Conservation (phyloP, 2,113 vertebrate species). For the Motacilla tschutschensis region DNA sequence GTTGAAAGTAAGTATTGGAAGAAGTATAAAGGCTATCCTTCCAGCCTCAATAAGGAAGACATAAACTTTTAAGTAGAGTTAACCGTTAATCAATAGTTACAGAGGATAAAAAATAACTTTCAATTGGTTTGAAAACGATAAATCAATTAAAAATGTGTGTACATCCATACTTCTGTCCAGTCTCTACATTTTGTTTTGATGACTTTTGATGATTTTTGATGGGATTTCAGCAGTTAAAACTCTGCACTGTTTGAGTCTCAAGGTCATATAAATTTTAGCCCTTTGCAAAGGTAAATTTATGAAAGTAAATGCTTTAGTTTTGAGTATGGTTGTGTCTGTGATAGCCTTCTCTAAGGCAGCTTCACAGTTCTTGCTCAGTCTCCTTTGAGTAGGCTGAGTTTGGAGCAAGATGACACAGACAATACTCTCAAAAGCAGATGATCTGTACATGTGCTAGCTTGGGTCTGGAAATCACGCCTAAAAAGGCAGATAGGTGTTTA, state of each 20-base stretch:
- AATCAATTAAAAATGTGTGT: not conserved
- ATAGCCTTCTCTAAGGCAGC: not conserved
- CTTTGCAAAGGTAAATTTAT: not conserved
- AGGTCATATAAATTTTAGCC: not conserved
- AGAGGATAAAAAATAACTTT: not conserved
- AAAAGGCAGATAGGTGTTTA: not conserved
- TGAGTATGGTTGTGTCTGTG: not conserved
- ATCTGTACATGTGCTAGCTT: not conserved
- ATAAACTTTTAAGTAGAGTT: not conserved
- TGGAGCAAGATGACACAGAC: not conserved
- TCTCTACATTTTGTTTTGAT: not conserved
- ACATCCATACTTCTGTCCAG: rapidly evolving
- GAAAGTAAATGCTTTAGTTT: not conserved
- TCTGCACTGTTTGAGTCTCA: not conserved
- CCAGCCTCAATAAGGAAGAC: not conserved
- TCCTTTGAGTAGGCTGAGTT: not conserved
- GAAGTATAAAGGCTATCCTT: not conserved
- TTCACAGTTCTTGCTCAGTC: not conserved
- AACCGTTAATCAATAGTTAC: conserved; percentile 3
- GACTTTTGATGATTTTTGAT: not conserved
- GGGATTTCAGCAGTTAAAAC: not conserved
- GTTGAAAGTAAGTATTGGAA: not conserved
- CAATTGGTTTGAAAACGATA: not conserved
- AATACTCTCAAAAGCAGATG: not conserved
- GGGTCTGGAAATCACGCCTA: not conserved